Percentiles rank a stretch among this genome's conserved stretches.
phyloP scores from a whole-genome alignment of 1,140 invertebrate genomes.

The Sycophila sp. region DNA sequence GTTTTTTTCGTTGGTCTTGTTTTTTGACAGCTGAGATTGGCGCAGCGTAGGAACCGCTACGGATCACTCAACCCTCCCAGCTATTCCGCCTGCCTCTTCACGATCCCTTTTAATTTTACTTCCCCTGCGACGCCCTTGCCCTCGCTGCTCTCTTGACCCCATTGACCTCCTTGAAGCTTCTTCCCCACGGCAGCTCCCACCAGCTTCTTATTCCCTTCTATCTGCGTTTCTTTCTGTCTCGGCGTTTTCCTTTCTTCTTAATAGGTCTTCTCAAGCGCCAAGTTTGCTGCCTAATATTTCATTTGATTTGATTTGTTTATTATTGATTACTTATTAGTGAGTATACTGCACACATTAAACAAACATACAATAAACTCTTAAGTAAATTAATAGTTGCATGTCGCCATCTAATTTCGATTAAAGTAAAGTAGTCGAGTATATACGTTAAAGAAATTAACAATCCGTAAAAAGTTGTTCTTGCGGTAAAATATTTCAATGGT shows the following conservation, averaged over 20 bases:
- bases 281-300: background rate
- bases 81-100: background rate
- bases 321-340: no score
- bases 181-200: background rate
- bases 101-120: conserved; percentile 5
- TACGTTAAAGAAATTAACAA: no score
- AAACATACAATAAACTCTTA: no score
- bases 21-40: no score
- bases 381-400: no score
- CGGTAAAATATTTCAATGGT: no score
- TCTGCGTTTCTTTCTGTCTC: background rate
- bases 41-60: background rate
- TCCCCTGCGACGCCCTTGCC: background rate
- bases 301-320: no score
- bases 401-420: no score
- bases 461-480: no score
- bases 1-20: no score
- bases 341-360: no score
- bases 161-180: conserved; percentile 4
- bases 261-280: background rate
- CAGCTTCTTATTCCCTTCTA: background rate
- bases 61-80: background rate
- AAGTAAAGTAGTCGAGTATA: no score
- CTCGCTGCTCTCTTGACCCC: background rate
- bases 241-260: background rate